Percentiles rank a stretch among this genome's conserved stretches.
Conservation (phyloP, 2,888 invertebrate genomes). For the Campopleginae sp. region DNA sequence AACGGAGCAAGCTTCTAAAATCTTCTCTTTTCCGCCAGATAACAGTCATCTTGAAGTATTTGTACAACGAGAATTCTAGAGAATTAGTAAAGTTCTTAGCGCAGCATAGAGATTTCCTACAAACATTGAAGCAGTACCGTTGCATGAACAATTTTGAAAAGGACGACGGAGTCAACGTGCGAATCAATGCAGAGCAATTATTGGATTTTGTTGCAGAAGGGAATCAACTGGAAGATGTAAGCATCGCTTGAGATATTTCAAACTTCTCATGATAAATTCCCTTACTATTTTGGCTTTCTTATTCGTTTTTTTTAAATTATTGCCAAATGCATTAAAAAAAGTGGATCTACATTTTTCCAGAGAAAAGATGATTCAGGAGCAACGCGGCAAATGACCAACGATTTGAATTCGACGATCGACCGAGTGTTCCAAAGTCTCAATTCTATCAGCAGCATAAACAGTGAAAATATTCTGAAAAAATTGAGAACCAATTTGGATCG, state of each 20-base stretch:
- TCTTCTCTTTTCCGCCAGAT: constrained; percentile 34
- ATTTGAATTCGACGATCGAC: constrained; percentile 76
- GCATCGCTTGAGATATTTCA: not conserved
- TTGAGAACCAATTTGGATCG: constrained; percentile 74
- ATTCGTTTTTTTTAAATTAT: not conserved
- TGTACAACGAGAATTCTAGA: constrained; percentile 31
- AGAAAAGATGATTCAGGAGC: not conserved
- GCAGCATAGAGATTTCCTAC: constrained; percentile 8
- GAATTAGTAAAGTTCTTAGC: not conserved
- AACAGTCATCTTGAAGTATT: constrained; percentile 53
- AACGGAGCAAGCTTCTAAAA: not conserved
- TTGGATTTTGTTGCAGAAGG: constrained; percentile 34
- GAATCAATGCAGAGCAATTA: constrained; percentile 43
- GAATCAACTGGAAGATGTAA: constrained; percentile 21
- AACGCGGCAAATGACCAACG: constrained; percentile 51
- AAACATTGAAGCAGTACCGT: constrained; percentile 23
- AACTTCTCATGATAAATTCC: constrained; percentile 9
- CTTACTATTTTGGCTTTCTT: constrained; percentile 36
- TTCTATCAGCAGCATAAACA: constrained; percentile 80
- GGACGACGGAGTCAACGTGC: constrained; percentile 45
- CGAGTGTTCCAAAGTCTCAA: constrained; percentile 81
- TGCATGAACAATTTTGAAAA: constrained; percentile 21
- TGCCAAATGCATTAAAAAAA: too few relatives aligned
- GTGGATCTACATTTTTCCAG: not conserved
- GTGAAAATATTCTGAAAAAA: constrained; percentile 79